phyloP scores from a whole-genome alignment of 2,797 vertebrate species.

The Adelosebastes latens region DNA sequence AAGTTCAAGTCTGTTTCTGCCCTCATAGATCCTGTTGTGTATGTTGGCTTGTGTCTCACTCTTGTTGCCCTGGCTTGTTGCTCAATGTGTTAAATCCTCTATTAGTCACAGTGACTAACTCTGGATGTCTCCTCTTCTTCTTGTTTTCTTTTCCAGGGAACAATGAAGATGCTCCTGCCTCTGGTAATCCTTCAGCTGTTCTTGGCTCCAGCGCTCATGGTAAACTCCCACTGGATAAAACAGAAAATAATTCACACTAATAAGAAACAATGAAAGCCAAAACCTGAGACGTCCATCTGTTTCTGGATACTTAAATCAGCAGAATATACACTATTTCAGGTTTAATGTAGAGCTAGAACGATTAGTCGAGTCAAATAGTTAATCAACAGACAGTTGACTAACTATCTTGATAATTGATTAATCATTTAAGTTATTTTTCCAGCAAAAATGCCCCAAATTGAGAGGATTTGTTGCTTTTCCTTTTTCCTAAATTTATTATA shows the following conservation, averaged over 20 bases:
- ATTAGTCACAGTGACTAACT: conserved; percentile 52
- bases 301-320: too few species aligned
- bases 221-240: conserved; percentile 49
- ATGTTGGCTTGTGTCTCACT: conserved; percentile 12
- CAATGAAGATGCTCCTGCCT: conserved; percentile 67
- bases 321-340: rapidly evolving
- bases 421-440: too few species aligned
- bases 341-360: neutral
- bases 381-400: too few species aligned
- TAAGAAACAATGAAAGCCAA: neutral
- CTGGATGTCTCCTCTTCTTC: conserved; percentile 1
- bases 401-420: too few species aligned
- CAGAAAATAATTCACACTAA: neutral
- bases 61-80: conserved; percentile 19
- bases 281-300: neutral
- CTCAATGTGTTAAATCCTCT: conserved; percentile 8
- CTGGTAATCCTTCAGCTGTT: conserved; percentile 78
- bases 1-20: neutral
- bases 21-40: neutral
- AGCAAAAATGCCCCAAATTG: too few species aligned
- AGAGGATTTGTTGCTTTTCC: too few species aligned
- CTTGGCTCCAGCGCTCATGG: conserved; percentile 72
- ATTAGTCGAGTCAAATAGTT: neutral
- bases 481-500: neutral
- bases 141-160: conserved; percentile 35